These are phyloP conservation scores for Magallana nippona DNA, from an alignment of 2,888 invertebrate species.

Conservation along the genomic window DNA sequence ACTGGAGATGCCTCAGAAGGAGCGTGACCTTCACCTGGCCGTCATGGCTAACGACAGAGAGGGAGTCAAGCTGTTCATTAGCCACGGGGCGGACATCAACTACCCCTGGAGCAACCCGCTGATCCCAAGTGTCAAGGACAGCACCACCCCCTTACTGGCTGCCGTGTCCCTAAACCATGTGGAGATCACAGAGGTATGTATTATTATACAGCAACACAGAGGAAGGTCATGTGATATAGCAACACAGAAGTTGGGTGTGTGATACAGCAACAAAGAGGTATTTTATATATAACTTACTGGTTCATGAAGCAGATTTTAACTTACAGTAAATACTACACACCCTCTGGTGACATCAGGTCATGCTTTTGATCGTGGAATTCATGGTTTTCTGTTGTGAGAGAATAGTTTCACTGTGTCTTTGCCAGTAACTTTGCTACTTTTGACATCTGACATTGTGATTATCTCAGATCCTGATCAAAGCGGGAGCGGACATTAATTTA, in stretches of 20 bases:
- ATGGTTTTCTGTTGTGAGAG: no score
- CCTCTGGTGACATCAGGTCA: no score
- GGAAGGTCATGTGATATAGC: no score
- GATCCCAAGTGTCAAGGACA: constrained; percentile 80
- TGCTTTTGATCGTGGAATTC: no score
- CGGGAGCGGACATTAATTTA: constrained; percentile 78
- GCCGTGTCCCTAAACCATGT: constrained; percentile 80
- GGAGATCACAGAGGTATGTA: constrained; percentile 77
- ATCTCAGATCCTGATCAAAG: constrained; percentile 75
- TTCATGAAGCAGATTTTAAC: no score
- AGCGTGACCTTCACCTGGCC: constrained; percentile 79
- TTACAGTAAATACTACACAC: no score
- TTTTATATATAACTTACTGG: no score
- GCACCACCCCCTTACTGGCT: constrained; percentile 80
- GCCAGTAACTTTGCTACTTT: neutral
- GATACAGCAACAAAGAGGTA: no score
- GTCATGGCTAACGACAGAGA: constrained; percentile 80
- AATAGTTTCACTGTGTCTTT: neutral
- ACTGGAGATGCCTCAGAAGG: constrained; percentile 78
- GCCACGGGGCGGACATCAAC: constrained; percentile 78
- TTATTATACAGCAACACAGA: no score
- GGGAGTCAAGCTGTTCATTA: constrained; percentile 73
- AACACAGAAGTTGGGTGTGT: no score
- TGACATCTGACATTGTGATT: neutral
- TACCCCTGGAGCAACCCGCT: constrained; percentile 80